Conservation (phyloP, 2,113 vertebrate genomes). For the Paramormyrops kingsleyae region DNA sequence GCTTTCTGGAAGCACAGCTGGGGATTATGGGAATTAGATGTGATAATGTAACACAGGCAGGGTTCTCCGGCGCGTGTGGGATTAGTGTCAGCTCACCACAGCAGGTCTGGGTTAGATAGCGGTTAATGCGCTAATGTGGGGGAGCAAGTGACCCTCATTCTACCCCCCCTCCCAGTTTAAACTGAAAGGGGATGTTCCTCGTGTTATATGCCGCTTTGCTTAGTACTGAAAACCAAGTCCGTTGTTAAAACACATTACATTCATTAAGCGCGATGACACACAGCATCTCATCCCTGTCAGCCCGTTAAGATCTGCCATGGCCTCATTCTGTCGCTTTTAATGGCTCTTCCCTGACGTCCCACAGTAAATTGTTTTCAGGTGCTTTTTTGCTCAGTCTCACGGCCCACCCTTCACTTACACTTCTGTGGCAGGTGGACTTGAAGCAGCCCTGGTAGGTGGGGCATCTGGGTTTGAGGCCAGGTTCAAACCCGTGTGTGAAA, state of each 20-base stretch:
- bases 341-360: background rate
- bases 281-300: background rate
- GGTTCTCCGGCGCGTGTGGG: constrained; percentile 53
- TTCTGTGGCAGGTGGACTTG: background rate
- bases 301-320: background rate
- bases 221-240: background rate
- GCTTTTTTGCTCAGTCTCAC: background rate
- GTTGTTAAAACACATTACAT: background rate
- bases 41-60: constrained; percentile 63
- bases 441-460: background rate
- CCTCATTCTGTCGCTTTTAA: background rate
- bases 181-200: background rate
- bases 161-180: background rate
- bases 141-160: constrained; percentile 60
- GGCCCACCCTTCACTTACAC: background rate
- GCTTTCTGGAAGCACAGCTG: constrained; percentile 53
- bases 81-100: constrained; percentile 60
- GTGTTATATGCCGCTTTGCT: background rate
- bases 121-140: constrained; percentile 61
- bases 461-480: background rate
- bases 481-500: background rate
- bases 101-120: constrained; percentile 68
- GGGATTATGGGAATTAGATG: constrained; percentile 61
- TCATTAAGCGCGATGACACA: background rate
- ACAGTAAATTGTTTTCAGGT: background rate